Evolutionary conservation across 2,113 vertebrate genomes (phyloP), one percentile per base, ranked within the genome.

Genomic region (Chlorodrepanis virens): DNA sequence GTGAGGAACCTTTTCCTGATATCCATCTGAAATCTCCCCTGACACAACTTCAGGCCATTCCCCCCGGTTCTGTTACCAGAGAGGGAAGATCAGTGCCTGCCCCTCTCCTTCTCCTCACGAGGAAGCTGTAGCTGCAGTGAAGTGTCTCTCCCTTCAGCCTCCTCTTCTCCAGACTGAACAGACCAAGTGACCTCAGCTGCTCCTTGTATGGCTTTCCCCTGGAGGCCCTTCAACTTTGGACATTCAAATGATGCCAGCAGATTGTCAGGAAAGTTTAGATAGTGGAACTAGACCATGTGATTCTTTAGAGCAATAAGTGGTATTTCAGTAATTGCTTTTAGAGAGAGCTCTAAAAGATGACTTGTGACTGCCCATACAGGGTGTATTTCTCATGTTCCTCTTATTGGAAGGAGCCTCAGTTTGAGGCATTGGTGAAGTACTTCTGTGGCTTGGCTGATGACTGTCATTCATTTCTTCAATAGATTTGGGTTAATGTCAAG

Each of bases 81-180:
- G 29, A 53, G 39, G 2, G 5, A 2, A 29, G 23, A n/a, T 47
- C 53, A 60, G 24, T 53, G n/a, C 1, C n/a, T 83, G 21, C 4
- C 25, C 3, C 24, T 53, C 9, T 47, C 47, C 14, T 35, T 40
- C n/a, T 10, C 13, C 14, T 69, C 24, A 7, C 0, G 0, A 61
- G 21, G 24, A 23, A 35, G 4, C 0, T 47, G 21, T 5, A 15
- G 2, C 14, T 49, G 39, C n/a, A 31, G 0, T 27, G 40, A n/a
- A 29, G 8, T 47, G 24, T 76, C 8, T 47, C 29, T 76, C 8
- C 6, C 6, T 29, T 61, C 39, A 27, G 7, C 12, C n/a, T 68
- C 17, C n/a, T 25, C 29, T 61, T 21, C n/a, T 29, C 29, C 47
- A 42, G 79, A 8, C 21, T 54, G 40, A 69, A 11, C 21, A 54